Evolutionary conservation across 2,113 vertebrate species (phyloP).

Genomic region (Mandrillus leucophaeus): DNA sequence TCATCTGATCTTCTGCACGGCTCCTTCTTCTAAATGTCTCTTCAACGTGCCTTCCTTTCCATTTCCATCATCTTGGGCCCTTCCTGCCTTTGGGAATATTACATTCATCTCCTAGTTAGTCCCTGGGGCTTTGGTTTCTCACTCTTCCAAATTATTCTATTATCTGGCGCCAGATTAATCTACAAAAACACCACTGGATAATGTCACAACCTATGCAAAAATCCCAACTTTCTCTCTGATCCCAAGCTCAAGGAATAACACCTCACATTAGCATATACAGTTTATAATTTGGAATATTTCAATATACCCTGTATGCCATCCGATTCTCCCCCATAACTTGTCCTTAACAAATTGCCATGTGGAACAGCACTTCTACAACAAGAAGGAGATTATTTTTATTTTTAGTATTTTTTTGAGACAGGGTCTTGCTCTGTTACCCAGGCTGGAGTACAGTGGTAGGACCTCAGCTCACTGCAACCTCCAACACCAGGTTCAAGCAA

Average conservation of each 20-base stretch:
- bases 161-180: not conserved
- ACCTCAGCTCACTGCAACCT: too few species aligned
- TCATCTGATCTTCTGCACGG: not conserved
- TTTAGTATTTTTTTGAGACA: too few species aligned
- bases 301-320: not conserved
- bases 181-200: not conserved
- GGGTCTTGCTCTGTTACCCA: too few species aligned
- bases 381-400: not conserved
- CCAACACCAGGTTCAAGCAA: too few species aligned
- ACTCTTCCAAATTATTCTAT: not conserved
- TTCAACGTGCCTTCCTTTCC: not conserved
- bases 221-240: not conserved
- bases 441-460: too few species aligned
- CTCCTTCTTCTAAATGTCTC: not conserved
- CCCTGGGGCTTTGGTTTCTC: not conserved
- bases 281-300: not conserved
- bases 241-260: not conserved
- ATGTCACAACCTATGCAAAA: not conserved
- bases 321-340: not conserved
- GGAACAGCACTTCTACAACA: not conserved
- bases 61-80: not conserved
- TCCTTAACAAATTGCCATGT: not conserved
- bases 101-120: not conserved
- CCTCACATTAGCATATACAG: rapidly evolving
- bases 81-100: not conserved